A percentile compares a stretch with the other conserved stretches of the same genome.
phyloP scores from a whole-genome alignment of 2,797 vertebrate species.

The Coranthus polyacanthus region DNA sequence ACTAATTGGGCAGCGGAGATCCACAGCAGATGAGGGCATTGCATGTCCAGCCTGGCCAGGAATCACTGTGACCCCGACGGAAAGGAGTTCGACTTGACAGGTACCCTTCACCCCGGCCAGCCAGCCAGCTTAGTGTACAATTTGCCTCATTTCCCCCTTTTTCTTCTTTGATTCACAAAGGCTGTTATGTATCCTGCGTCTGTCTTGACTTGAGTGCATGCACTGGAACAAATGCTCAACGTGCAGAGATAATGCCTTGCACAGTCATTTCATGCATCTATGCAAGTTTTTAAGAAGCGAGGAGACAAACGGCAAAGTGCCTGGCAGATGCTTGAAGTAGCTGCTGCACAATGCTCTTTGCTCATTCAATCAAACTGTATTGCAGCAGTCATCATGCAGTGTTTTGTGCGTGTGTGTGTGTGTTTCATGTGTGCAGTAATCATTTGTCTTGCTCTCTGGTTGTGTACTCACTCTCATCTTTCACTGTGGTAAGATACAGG shows the following conservation, averaged over 20 bases:
- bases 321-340: constrained; percentile 60
- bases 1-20: constrained; percentile 76
- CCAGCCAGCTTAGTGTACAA: constrained; percentile 55
- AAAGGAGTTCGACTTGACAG: constrained; percentile 84
- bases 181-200: constrained; percentile 71
- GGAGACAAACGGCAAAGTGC: constrained; percentile 64
- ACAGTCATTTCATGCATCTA: constrained; percentile 60
- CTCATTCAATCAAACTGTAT: constrained; percentile 72
- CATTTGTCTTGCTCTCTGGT: constrained; percentile 82
- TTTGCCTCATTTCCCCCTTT: constrained; percentile 42
- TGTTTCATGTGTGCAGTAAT: constrained; percentile 81
- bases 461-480: constrained; percentile 83
- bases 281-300: constrained; percentile 71
- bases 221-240: constrained; percentile 73
- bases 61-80: constrained; percentile 85
- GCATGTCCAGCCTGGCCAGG: constrained; percentile 80
- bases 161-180: constrained; percentile 59
- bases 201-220: constrained; percentile 77
- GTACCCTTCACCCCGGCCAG: constrained; percentile 70
- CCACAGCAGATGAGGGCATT: constrained; percentile 77
- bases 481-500: constrained; percentile 78
- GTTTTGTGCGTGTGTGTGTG: constrained; percentile 60
- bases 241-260: constrained; percentile 58
- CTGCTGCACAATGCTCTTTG: constrained; percentile 51
- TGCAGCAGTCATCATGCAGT: constrained; percentile 81